phyloP scores from a whole-genome alignment of 2,797 vertebrate genomes.

The Xenops minutus region DNA sequence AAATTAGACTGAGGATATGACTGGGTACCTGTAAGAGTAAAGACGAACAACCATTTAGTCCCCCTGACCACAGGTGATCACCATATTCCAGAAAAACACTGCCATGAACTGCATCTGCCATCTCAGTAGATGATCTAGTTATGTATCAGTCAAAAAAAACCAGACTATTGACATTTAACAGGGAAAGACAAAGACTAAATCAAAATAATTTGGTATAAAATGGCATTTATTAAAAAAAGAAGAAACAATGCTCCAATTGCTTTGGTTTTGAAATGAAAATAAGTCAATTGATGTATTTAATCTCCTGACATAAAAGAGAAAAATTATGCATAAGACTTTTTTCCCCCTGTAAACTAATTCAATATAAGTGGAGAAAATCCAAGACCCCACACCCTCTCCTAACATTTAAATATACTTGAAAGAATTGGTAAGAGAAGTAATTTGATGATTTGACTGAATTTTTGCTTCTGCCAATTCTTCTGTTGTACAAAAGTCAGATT shows the following conservation, averaged over 20 bases:
- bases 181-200: background rate
- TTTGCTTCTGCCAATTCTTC: background rate
- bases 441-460: background rate
- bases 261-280: background rate
- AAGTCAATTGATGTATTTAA: background rate
- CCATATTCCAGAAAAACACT: background rate
- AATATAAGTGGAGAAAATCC: background rate
- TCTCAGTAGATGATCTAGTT: background rate
- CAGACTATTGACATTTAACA: background rate
- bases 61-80: rapidly evolving
- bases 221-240: background rate
- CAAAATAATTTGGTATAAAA: background rate
- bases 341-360: background rate
- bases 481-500: background rate
- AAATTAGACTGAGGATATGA: background rate
- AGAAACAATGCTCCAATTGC: background rate
- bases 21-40: background rate
- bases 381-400: background rate
- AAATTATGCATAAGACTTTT: background rate
- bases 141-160: background rate
- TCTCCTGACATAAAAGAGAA: background rate
- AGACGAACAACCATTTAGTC: background rate
- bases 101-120: background rate
- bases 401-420: background rate
- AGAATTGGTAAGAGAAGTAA: background rate